Evolutionary conservation across 2,888 invertebrate species (phyloP), one percentile per base, ranked within the genome.

Genomic region (Apotomis turbidana): DNA sequence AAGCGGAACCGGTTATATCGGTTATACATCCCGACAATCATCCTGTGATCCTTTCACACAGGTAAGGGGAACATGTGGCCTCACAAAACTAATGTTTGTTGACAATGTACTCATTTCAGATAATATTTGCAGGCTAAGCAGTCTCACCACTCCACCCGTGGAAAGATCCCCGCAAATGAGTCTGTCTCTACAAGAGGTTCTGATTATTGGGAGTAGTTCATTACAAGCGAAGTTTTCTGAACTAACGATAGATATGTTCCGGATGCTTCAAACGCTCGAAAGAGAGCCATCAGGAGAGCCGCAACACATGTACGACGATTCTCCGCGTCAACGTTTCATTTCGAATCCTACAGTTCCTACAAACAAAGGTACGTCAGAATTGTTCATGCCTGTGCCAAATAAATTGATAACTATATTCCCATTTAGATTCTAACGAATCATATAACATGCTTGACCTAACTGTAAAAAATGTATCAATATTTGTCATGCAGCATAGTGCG

Each of bases 221-320:
- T 97, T 98, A 84, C 99, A 99, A 94, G 97, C 98, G 49, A 98
- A 98, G 90, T 99, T 98, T 92, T 98, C 98, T 78, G 99, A 99
- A 90, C 93, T 99, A 78, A 99, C 99, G 12, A 96, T 99, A 95
- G 99, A 99, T 92, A 99, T 99, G 99, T 99, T 97, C 90, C 95
- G 99, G 80, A 98, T 99, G 96, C 94, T 99, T 74, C 99, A 99
- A 91, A 98, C 98, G 0, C 91, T 99, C 74, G 99, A 99, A 87
- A 94, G 98, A 76, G 98, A 99, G 85, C 97, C 98, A 10, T 96
- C 97, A 79, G 97, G 97, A 80, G 97, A 97, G 77, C 94, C 95
- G 64, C 96, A 96, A 81, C 96, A 96, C 87, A 96, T 82, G 94
- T 90, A 94, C 68, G 89, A 87, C 62, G 90, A 87, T 69, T 92